Evolutionary conservation across 2,797 vertebrate genomes (phyloP).

Genomic region (Artibeus lituratus): DNA sequence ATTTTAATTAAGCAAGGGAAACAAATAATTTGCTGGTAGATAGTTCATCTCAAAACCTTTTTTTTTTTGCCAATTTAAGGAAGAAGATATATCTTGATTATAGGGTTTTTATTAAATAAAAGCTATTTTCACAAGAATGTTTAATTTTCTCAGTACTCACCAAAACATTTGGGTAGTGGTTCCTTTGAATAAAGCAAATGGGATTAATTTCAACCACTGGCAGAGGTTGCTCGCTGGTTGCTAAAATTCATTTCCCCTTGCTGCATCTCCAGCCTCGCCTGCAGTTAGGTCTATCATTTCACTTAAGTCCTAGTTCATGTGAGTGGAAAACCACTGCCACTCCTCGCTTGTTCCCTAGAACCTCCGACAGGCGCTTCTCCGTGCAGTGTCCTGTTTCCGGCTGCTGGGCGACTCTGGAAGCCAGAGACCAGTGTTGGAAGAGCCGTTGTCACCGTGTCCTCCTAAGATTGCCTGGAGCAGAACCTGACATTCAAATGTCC

Average conservation of each 20-base stretch:
- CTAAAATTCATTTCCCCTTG: background rate
- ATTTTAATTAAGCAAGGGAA: slow-evolving; percentile 41
- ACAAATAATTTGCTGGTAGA: background rate
- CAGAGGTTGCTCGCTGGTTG: background rate
- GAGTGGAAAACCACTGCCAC: background rate
- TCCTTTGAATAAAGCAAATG: slow-evolving; percentile 11
- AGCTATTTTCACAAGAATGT: slow-evolving; percentile 11
- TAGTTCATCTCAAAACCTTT: slow-evolving; percentile 34
- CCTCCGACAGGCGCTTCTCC: background rate
- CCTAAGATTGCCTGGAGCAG: background rate
- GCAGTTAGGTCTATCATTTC: background rate
- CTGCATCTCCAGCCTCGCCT: background rate
- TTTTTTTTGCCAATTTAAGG: slow-evolving; percentile 18
- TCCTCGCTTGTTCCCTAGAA: background rate
- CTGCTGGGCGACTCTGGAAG: background rate
- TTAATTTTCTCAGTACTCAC: background rate
- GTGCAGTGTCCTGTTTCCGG: background rate
- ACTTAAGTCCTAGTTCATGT: background rate
- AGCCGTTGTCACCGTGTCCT: background rate
- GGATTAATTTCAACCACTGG: background rate
- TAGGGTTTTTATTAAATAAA: slow-evolving; percentile 21
- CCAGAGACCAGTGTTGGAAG: background rate
- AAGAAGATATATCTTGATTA: background rate
- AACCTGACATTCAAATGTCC: background rate
- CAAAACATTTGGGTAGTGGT: background rate